Percentiles rank a stretch among this genome's conserved stretches.
phyloP scores from a whole-genome alignment of 2,113 vertebrate species.

The Tamias sibiricus region DNA sequence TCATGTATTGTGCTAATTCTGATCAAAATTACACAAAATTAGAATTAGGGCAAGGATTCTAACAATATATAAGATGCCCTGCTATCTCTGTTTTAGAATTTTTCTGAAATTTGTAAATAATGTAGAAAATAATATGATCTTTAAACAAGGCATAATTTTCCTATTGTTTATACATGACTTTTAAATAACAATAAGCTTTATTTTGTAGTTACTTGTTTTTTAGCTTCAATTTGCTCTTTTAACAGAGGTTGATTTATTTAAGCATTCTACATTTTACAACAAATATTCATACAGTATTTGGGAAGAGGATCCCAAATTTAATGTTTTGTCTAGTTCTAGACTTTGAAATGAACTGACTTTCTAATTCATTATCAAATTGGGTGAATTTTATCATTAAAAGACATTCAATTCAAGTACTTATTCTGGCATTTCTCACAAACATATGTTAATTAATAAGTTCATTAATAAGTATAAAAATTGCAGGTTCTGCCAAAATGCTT shows the following conservation, averaged over 20 bases:
- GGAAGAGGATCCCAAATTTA: not conserved
- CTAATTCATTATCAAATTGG: conserved; percentile 20
- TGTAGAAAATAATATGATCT: not conserved
- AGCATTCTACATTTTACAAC: not conserved
- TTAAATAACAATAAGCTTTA: conserved; percentile 21
- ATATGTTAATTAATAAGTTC: conserved; percentile 11
- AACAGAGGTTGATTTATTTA: conserved; percentile 33
- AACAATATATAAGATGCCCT: not conserved
- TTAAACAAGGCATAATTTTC: conserved; percentile 2
- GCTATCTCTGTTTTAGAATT: conserved; percentile 6
- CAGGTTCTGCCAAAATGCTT: not conserved
- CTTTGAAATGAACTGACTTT: not conserved
- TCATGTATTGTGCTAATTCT: conserved; percentile 4
- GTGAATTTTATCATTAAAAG: conserved; percentile 21
- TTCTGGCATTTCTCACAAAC: conserved; percentile 24
- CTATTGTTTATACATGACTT: not conserved
- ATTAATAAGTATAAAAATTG: not conserved
- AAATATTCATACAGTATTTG: not conserved
- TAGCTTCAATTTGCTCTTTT: conserved; percentile 18
- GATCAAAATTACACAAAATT: conserved; percentile 24
- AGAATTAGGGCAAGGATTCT: conserved; percentile 14
- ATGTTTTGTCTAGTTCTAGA: not conserved
- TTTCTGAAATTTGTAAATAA: conserved; percentile 42
- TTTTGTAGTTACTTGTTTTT: conserved; percentile 9
- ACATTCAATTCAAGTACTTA: not conserved